Evolutionary conservation across 23 tunicate species (phyloP).

Genomic region (Clavelina lepadiformis): DNA sequence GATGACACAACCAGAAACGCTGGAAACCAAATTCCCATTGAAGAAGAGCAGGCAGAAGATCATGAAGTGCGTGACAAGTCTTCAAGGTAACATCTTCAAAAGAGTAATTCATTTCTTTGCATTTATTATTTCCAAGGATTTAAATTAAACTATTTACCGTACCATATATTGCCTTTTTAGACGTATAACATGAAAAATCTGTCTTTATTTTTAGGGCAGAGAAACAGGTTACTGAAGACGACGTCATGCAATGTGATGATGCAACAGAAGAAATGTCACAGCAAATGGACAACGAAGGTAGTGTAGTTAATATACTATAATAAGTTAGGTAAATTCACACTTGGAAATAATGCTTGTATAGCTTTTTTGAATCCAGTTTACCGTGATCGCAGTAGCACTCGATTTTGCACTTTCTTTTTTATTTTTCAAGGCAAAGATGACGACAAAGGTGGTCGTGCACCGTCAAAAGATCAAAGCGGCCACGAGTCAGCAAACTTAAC

Average conservation of each 20-base stretch:
- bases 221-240: conserved; percentile 8
- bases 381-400: too few relatives aligned
- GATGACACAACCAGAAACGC: not conserved
- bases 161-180: too few relatives aligned
- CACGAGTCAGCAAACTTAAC: conserved; percentile 30
- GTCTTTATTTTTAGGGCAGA: conserved; percentile 27
- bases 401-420: not conserved
- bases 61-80: conserved; percentile 28
- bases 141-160: too few relatives aligned
- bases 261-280: conserved; percentile 36
- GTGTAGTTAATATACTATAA: not conserved
- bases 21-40: conserved; percentile 37
- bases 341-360: too few relatives aligned
- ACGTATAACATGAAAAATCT: too few relatives aligned
- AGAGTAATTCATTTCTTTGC: too few relatives aligned
- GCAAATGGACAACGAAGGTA: conserved; percentile 40
- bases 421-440: conserved; percentile 28
- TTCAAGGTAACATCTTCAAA: conserved; percentile 27
- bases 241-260: conserved; percentile 36
- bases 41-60: conserved; percentile 32
- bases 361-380: not conserved
- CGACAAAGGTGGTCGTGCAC: conserved; percentile 37
- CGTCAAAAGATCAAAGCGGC: conserved; percentile 44
- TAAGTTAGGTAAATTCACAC: not conserved
- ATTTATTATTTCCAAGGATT: too few relatives aligned